Evolutionary conservation across 2,797 vertebrate genomes (phyloP).

Genomic region (Ceryle rudis): DNA sequence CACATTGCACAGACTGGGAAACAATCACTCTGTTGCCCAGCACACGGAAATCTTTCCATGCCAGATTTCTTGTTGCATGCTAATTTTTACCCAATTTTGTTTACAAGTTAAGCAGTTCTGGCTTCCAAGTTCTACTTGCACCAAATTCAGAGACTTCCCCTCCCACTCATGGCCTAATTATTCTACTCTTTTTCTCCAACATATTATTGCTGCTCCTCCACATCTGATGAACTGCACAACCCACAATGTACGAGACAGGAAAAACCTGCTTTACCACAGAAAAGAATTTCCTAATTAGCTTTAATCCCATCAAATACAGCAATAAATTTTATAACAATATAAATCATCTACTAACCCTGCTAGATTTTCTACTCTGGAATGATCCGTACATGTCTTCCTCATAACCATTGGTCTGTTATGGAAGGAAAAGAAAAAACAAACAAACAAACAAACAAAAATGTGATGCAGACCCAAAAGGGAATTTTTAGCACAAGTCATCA

Average conservation of each 20-base stretch:
- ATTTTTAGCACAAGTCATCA: background rate
- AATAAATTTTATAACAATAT: background rate
- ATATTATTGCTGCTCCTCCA: background rate
- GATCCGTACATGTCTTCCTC: conserved; percentile 81
- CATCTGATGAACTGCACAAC: background rate
- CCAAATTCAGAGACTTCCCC: background rate
- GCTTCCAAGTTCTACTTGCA: background rate
- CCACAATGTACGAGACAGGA: background rate
- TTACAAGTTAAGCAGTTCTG: background rate
- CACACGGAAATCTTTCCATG: background rate
- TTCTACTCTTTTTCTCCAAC: background rate
- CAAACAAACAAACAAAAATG: background rate
- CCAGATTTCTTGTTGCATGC: background rate
- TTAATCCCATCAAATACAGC: conserved; percentile 23
- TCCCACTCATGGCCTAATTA: background rate
- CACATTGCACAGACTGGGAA: background rate
- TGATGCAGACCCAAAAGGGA: background rate
- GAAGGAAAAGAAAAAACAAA: background rate
- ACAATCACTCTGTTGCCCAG: accelerated
- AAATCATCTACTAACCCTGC: conserved; percentile 87
- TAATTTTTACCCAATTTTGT: background rate
- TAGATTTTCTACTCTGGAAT: conserved; percentile 80
- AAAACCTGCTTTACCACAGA: conserved; percentile 2
- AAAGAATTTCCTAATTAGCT: conserved; percentile 35
- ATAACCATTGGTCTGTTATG: conserved; percentile 84